Evolutionary conservation across 2,797 vertebrate genomes (phyloP), one percentile per base, ranked within the genome.

Genomic region (Sebastiscus tertius): DNA sequence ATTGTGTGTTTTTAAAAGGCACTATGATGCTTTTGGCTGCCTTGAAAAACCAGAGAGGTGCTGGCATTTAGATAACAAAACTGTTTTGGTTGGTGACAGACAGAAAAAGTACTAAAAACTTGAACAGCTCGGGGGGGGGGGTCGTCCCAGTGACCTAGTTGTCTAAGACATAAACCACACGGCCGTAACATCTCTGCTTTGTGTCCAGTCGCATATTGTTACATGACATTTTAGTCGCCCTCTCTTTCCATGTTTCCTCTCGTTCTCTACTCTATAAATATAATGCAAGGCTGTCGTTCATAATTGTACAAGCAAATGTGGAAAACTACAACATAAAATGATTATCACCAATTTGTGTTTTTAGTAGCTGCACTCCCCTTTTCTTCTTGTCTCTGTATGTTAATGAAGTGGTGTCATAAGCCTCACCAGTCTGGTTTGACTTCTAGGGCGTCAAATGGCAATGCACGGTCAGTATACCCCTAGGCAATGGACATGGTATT

Each of bases 21-120:
- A 56, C 27, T 63, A 71, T 81, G 49, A 56, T 77, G 56, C 46
- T 75, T 88, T 81, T 75, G 16, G 24, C 56, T 67, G 59, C 27
- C 29, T 58, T 72, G 11, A 71, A 61, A 76, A 75, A 39, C 2
- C 26, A 71, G 18, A 33, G 58, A 77, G 12, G 20, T 80, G 24
- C 65, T 49, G 60, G 58, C 27, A 58, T 88, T 85, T 75, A 80
- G 63, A 81, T 62, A 65, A 82, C 26, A 78, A 80, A 88, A 68
- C 33, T 22, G 72, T 81, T 79, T 80, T 27, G 73, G 68, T 61
- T 67, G 8, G 20, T 26, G 55, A 77, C 12, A 63, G 27, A 79
- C 8, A 78, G 16, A 69, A 31, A 73, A 77, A 26, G 27, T 20
- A 72, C 26, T 58, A 39, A 55, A 58, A 80, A 55, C 27, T 22